Percentiles rank a stretch among this genome's conserved stretches.
Conservation (phyloP, 2,888 invertebrate species). For the Eledona agricola region DNA sequence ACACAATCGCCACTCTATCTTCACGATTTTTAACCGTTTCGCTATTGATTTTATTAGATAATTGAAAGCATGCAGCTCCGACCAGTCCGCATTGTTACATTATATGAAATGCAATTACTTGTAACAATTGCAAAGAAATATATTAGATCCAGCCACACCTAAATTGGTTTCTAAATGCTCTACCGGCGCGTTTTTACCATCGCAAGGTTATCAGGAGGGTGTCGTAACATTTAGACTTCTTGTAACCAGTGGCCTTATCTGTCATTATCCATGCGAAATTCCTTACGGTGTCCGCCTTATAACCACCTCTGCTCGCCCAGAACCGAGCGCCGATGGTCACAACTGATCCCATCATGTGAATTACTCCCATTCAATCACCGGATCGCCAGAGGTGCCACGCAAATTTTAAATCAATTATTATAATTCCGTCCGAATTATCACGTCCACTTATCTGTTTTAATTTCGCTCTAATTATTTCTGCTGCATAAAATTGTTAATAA, state of each 20-base stretch:
- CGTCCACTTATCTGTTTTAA: too few relatives aligned
- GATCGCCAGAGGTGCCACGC: too few relatives aligned
- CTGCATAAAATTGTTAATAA: too few relatives aligned
- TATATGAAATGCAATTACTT: constrained; percentile 36
- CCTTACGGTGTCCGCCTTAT: constrained; percentile 4
- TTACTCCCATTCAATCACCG: too few relatives aligned
- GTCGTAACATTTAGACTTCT: constrained; percentile 33
- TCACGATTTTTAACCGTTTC: constrained; percentile 34
- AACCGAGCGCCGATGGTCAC: neutral
- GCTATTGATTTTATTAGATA: constrained; percentile 35
- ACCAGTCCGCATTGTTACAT: constrained; percentile 34
- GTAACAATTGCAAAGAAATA: constrained; percentile 35
- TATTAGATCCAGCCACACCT: constrained; percentile 36
- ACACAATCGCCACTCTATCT: constrained; percentile 29
- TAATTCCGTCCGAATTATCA: too few relatives aligned
- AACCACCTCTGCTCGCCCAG: neutral
- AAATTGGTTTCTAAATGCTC: constrained; percentile 35
- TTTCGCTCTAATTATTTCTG: too few relatives aligned
- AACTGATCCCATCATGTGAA: too few relatives aligned
- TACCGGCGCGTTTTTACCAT: constrained; percentile 32
- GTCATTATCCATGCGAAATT: constrained; percentile 31
- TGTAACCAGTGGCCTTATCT: constrained; percentile 31
- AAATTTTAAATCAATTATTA: too few relatives aligned
- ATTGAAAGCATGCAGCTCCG: constrained; percentile 33
- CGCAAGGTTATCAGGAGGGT: constrained; percentile 35